Evolutionary conservation across 2,888 invertebrate species (phyloP).

Genomic region (Stegana nigrithorax): DNA sequence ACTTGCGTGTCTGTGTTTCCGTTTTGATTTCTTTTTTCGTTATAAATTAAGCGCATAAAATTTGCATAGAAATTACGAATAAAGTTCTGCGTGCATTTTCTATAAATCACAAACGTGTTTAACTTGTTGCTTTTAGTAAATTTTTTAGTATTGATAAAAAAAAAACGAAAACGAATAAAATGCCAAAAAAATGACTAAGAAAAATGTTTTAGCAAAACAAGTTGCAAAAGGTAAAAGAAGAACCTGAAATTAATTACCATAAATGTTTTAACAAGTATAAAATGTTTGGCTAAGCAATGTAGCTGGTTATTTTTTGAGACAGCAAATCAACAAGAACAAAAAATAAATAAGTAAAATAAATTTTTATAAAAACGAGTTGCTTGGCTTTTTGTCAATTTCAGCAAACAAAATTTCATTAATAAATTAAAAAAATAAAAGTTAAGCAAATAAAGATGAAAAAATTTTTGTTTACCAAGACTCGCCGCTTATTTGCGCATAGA

Average conservation of each 20-base stretch:
- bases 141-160: neutral
- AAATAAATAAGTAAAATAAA: neutral
- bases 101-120: slow-evolving; percentile 7
- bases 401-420: neutral
- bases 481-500: no score
- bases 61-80: neutral
- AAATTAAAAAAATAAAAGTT: neutral
- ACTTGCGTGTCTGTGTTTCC: neutral
- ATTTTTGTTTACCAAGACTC: no score
- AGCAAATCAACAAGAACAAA: neutral
- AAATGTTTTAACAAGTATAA: no score
- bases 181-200: no score
- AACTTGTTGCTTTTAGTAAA: neutral
- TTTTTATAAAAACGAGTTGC: neutral
- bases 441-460: neutral
- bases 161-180: neutral
- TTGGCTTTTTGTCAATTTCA: neutral
- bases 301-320: neutral
- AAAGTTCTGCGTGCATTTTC: neutral
- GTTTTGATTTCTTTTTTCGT: neutral
- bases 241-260: no score
- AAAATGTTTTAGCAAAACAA: no score
- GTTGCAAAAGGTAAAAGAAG: no score
- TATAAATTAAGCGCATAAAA: neutral
- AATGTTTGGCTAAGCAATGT: neutral